phyloP scores from a whole-genome alignment of 2,797 vertebrate genomes.

The Nasua narica region DNA sequence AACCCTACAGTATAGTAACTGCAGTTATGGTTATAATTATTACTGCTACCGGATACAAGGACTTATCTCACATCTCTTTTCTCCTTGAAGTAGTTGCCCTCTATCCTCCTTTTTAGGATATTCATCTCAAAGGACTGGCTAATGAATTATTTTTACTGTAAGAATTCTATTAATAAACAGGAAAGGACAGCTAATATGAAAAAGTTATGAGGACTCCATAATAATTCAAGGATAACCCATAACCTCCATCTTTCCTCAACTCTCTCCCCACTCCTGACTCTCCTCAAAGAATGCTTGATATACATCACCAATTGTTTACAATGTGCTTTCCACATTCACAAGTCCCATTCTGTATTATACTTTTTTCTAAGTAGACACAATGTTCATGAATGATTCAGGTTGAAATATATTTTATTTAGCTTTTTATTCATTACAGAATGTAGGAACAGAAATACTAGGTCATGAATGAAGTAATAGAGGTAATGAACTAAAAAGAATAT shows the following conservation, averaged over 20 bases:
- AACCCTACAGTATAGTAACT: neutral
- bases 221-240: neutral
- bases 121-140: neutral
- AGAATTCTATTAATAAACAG: neutral
- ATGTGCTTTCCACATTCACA: neutral
- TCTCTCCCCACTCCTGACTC: neutral
- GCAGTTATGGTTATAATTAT: neutral
- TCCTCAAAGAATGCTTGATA: neutral
- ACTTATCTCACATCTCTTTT: neutral
- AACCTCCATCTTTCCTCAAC: neutral
- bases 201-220: neutral
- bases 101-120: neutral
- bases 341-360: neutral
- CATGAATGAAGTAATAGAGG: neutral
- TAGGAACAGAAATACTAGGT: neutral
- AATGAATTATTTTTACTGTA: neutral
- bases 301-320: neutral
- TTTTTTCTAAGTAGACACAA: neutral
- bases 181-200: neutral
- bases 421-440: neutral
- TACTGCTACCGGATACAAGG: neutral
- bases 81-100: neutral
- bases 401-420: neutral
- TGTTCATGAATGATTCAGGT: neutral
- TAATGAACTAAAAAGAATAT: neutral